These are phyloP conservation scores for Drosophila athabasca DNA, from an alignment of 1,140 invertebrate species.

Conservation along the genomic window DNA sequence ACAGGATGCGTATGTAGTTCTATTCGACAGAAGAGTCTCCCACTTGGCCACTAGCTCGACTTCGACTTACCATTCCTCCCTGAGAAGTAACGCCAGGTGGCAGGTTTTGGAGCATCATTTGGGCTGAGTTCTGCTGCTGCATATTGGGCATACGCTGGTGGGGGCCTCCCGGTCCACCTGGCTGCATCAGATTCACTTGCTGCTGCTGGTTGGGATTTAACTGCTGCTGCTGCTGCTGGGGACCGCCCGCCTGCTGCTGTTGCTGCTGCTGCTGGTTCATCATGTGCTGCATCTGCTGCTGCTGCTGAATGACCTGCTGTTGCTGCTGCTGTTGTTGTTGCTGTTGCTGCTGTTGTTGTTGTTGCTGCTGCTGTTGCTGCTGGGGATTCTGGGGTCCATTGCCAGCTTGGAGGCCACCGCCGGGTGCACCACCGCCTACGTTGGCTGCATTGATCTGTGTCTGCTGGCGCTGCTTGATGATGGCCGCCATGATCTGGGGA, in stretches of 20 bases:
- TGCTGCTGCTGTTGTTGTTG: slow-evolving; percentile 85
- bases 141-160: slow-evolving; percentile 81
- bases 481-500: slow-evolving; percentile 97
- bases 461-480: slow-evolving; percentile 94
- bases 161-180: slow-evolving; percentile 52
- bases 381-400: slow-evolving; percentile 83
- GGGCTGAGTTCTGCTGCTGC: slow-evolving; percentile 67
- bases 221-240: slow-evolving; percentile 70
- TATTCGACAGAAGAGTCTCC: too few relatives aligned
- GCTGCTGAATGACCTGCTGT: slow-evolving; percentile 84
- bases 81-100: slow-evolving; percentile 83
- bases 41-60: too few relatives aligned
- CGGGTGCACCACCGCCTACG: slow-evolving; percentile 64
- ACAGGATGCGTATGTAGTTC: too few relatives aligned
- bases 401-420: slow-evolving; percentile 72
- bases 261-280: slow-evolving; percentile 84
- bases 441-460: slow-evolving; percentile 80
- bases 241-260: slow-evolving; percentile 83
- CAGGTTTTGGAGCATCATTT: slow-evolving; percentile 75
- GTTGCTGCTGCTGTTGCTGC: slow-evolving; percentile 84
- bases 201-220: slow-evolving; percentile 83
- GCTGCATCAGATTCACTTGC: slow-evolving; percentile 64
- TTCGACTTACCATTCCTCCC: slow-evolving; percentile 83
- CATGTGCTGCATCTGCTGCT: slow-evolving; percentile 84
- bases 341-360: slow-evolving; percentile 82